Base-by-base conservation (phyloP, 35 echinoderm and acorn worm genomes). In the Lytechinus pictus region DNA sequence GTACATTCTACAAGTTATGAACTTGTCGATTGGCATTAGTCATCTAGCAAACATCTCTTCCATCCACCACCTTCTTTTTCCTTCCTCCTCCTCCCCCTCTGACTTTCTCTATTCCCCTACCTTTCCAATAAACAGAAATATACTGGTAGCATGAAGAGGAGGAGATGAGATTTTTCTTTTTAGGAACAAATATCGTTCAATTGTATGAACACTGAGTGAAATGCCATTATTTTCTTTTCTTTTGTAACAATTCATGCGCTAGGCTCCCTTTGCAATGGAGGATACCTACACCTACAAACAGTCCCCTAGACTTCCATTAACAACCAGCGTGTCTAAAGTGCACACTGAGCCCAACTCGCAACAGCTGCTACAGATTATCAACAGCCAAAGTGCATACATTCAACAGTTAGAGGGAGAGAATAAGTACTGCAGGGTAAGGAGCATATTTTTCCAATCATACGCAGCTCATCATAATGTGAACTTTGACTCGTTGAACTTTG, bases 381-480 rank as follows among this genome's bases (percentile, higher is more conserved):
- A 94, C 61, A 97, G 96, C 57, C 98, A 99, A 89, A 97, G 96
- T 95, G 33, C 97, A 86, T 99, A 99, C 97, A 99, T 99, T 14
- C 97, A 99, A 89, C 98, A 99, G 66, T 93, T 99, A 44, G 98
- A 99, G 95, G 98, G 98, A 66, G 98, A 99, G 94, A 96, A 96
- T 87, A 95, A 96, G 94, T 99, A 97, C 94, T 96, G 94, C 55
- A 99, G 97, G 98, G 98, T 99, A 93, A 24, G 66, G n/a, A 79
- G 19, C 19, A n/a, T 79, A 5, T 13, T 8, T 9, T 58, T 58
- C 56, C 33, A 60, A 60, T 79, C 2, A 71, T 21, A 79, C 8
- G 19, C 33, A 44, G 33, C 33, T 44, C 33, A 44, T 44, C 33
- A 44, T 44, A 44, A 44, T 44, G 33, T 44, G 33, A 44, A 2